Evolutionary conservation across 2,113 vertebrate species (phyloP).

Genomic region (Rissa tridactyla): DNA sequence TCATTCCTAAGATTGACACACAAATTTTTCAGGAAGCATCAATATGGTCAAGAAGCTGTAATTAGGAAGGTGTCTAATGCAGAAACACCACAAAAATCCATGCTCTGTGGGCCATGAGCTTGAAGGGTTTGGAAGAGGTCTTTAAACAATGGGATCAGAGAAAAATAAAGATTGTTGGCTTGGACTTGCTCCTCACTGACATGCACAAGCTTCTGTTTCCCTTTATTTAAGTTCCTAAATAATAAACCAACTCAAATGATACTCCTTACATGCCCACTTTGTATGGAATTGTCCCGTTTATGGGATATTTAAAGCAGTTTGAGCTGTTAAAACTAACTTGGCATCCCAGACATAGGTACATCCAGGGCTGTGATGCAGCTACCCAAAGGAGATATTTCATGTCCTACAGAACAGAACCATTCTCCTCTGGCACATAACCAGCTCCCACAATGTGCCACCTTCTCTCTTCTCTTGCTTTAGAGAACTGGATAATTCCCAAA

Average conservation of each 20-base stretch:
- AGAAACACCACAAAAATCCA: background rate
- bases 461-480: slow-evolving; percentile 3
- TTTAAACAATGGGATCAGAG: background rate
- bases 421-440: slow-evolving; percentile 9
- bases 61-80: background rate
- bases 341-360: background rate
- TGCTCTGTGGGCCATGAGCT: background rate
- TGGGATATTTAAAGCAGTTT: background rate
- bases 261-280: background rate
- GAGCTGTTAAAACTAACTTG: background rate
- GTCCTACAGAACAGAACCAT: background rate
- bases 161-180: background rate
- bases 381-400: background rate
- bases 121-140: background rate
- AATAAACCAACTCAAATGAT: background rate
- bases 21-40: background rate
- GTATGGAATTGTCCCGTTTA: background rate
- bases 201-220: background rate
- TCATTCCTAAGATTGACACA: background rate
- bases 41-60: background rate
- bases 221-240: background rate
- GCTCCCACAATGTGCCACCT: background rate
- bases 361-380: background rate
- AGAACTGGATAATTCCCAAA: slow-evolving; percentile 7
- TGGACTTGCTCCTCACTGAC: background rate